Evolutionary conservation across 2,888 invertebrate genomes (phyloP), one percentile per base, ranked within the genome.

Genomic region (Mechanitis mazaeus): DNA sequence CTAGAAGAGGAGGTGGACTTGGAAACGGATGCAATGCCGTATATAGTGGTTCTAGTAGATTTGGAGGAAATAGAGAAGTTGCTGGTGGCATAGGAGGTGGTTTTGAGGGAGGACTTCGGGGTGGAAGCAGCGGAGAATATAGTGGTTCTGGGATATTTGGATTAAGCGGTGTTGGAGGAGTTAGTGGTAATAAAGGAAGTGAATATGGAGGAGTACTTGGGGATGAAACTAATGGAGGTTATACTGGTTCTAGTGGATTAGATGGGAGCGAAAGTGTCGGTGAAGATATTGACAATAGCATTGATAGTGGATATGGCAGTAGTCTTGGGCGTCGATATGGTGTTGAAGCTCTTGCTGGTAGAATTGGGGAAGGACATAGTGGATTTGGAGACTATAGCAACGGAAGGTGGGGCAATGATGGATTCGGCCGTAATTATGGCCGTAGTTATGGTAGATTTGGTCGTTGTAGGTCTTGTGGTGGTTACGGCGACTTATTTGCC

Each of bases 401-500:
- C 4, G 46, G 4, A n/a, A 20, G 20, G 20, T 20, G 20, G 20
- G 46, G 46, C 12, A 20, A 12, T 46, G 46, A 11, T n/a, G 46
- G 9, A 46, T n/a, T n/a, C 6, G 50, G 20, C 1, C 20, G 20
- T n/a, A 11, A 6, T 9, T 6, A 20, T 50, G 50, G 28, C 5
- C 5, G 4, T 7, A 9, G 50, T 9, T n/a, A 9, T 9, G 50
- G 28, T 2, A n/a, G 9, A 4, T 3, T 1, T 50, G 28, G 31
- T 31, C 6, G 33, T 11, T n/a, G 20, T 7, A 20, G 54, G 7
- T 67, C 78, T 67, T 76, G 74, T 50, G 71, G 75, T 46, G 76
- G 74, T 2, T 71, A 72, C 11, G 80, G 81, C 3, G 77, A 70
- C 2, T 77, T 78, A 0, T 79, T 71, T 47, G 77, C 80, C 0